These are phyloP conservation scores for Bothrops jararaca DNA, from an alignment of 2,113 vertebrate species.

Conservation along the genomic window DNA sequence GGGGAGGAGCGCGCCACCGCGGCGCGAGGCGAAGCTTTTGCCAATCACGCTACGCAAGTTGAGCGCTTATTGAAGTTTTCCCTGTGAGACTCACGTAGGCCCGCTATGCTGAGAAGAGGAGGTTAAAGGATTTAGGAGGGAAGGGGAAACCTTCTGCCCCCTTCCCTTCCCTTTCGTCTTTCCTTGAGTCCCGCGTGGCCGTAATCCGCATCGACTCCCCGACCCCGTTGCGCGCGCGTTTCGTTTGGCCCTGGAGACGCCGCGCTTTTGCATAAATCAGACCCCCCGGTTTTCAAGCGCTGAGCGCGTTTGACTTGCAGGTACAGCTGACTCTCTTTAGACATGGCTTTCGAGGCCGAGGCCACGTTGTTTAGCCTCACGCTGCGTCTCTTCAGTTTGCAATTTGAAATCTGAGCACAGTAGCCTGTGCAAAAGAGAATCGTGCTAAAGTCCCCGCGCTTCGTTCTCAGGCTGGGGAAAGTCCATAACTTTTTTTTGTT, in stretches of 20 bases:
- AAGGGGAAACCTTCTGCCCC: conserved; percentile 25
- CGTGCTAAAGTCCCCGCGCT: conserved; percentile 6
- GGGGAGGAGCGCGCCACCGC: conserved; percentile 68
- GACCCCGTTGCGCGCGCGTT: background rate
- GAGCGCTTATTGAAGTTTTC: conserved; percentile 72
- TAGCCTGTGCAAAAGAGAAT: conserved; percentile 8
- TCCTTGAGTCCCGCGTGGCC: conserved; percentile 28
- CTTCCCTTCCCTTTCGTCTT: conserved; percentile 39
- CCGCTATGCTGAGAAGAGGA: conserved; percentile 23
- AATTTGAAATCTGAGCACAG: conserved; percentile 36
- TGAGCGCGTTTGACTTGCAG: background rate
- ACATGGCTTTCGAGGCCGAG: conserved; percentile 12
- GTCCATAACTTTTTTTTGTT: conserved; percentile 5
- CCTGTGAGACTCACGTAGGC: conserved; percentile 65
- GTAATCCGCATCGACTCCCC: conserved; percentile 17
- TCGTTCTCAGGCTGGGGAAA: conserved; percentile 12
- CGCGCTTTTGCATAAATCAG: background rate
- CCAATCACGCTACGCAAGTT: conserved; percentile 74
- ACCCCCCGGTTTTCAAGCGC: background rate
- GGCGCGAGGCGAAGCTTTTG: conserved; percentile 59
- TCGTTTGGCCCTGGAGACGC: conserved; percentile 12
- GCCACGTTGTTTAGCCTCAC: conserved; percentile 5
- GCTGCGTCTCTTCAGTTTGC: background rate
- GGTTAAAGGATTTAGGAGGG: conserved; percentile 43
- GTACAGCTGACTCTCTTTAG: background rate